Evolutionary conservation across 2,888 invertebrate species (phyloP), one percentile per base, ranked within the genome.

Genomic region (Ommatoiulus sabulosus): DNA sequence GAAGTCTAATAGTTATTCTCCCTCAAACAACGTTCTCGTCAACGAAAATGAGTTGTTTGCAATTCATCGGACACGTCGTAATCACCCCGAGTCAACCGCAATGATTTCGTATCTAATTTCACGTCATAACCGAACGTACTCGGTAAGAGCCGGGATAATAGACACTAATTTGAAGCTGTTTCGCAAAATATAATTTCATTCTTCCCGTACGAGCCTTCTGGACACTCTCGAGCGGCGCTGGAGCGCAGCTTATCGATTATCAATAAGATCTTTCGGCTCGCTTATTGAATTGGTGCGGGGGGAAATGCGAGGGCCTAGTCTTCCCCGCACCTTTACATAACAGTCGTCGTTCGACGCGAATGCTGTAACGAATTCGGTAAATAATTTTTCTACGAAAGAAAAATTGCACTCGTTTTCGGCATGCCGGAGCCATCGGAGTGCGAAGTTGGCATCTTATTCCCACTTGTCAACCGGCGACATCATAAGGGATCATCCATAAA

Each of bases 391-490:
- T n/a, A n/a, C 17, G n/a, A 57, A n/a, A 57, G 57, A 57, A 57
- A 57, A 57, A 57, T 57, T 57, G 57, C 57, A n/a, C n/a, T n/a
- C n/a, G n/a, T 57, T 57, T 57, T 57, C 57, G 12, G 57, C 5
- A 57, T 57, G 57, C 57, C 57, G n/a, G 57, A 57, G 57, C 57
- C n/a, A 57, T 57, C 57, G n/a, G 57, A 57, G 57, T 57, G 57
- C 57, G 57, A 57, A n/a, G 57, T 57, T 57, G 57, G 57, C 57
- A 12, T 57, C 57, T 57, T 57, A 57, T 57, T 57, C 57, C 57
- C 57, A 57, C 57, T 57, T 57, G 57, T 57, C 57, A 57, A 35
- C 57, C 17, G n/a, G n/a, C 57, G n/a, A 57, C n/a, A n/a, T n/a
- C n/a, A n/a, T n/a, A n/a, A n/a, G n/a, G n/a, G n/a, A n/a, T n/a